Evolutionary conservation across 2,797 vertebrate genomes (phyloP), one percentile per base, ranked within the genome.

Genomic region (Coreius guichenoti): DNA sequence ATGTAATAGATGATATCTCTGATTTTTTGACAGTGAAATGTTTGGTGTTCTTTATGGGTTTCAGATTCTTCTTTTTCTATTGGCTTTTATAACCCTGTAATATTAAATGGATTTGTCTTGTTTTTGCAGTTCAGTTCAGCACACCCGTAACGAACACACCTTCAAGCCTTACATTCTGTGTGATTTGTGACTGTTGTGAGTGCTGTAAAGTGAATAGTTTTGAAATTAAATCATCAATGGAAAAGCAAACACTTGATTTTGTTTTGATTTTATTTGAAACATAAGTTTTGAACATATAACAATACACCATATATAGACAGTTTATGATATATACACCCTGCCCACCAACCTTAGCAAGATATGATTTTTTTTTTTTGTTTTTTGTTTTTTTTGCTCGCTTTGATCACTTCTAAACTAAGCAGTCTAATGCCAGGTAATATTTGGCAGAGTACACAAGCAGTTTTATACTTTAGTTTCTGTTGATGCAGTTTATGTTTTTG

Each of bases 231-330:
- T 45, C 45, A 84, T 54, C n/a, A 51, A 73, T 4, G 21, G 67
- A 49, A 80, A 85, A 80, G 81, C 36, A 76, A 83, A 77, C 3
- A 65, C 43, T 65, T 29, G 45, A 63, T 70, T 65, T 85, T 80
- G 43, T 51, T 72, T 70, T 86, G 43, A 87, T 70, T 88, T 85
- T 54, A 72, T 61, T 65, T 51, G 13, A 65, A 26, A 16, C 5
- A 78, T 3, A 9, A 26, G 54, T 23, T 33, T 36, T 16, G 83
- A 43, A 89, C 91, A 92, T 91, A 92, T 93, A 63, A 63, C 16
- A 83, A 45, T 56, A 77, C 49, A 77, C 1, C n/a, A 39, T 49
- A 83, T 67, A 83, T 77, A 70, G 63, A 84, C 63, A 70, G 5
- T 47, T 79, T 36, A 70, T 1, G 26, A 29, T 79, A 61, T 79